These are phyloP conservation scores for Heliocidaris erythrogramma DNA, from an alignment of 35 echinoderm and acorn worm genomes.

Conservation along the genomic window DNA sequence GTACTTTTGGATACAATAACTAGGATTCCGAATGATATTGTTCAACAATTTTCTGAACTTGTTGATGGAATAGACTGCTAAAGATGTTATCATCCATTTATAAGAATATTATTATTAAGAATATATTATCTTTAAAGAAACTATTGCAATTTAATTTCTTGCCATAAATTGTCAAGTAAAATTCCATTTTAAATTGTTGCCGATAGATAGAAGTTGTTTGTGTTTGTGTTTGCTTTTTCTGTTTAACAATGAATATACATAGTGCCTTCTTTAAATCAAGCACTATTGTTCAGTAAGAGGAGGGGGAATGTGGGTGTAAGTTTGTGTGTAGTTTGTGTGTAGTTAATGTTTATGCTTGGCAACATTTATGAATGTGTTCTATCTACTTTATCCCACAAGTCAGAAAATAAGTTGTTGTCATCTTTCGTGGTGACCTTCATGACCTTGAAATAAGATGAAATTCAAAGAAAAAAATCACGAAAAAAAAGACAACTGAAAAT, in stretches of 20 bases:
- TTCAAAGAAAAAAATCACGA: background rate
- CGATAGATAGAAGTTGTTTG: slow-evolving; percentile 6
- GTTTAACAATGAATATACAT: background rate
- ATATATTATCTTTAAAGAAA: no score
- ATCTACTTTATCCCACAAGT: background rate
- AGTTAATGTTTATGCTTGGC: background rate
- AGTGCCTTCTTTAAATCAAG: background rate
- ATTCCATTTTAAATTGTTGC: background rate
- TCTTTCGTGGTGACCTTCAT: background rate
- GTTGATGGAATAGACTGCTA: background rate
- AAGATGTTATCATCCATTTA: no score
- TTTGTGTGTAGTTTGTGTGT: no score
- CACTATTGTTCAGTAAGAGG: background rate
- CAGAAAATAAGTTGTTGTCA: background rate
- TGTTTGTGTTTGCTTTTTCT: background rate
- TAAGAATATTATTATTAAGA: no score
- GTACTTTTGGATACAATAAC: background rate
- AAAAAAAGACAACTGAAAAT: background rate
- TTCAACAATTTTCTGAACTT: background rate
- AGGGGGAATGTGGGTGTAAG: no score
- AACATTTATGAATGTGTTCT: slow-evolving; percentile 14
- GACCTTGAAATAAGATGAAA: background rate
- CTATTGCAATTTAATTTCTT: background rate
- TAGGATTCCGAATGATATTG: no score
- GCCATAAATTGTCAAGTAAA: background rate